Conservation (phyloP, 2,888 invertebrate genomes). For the Troilus luridus region DNA sequence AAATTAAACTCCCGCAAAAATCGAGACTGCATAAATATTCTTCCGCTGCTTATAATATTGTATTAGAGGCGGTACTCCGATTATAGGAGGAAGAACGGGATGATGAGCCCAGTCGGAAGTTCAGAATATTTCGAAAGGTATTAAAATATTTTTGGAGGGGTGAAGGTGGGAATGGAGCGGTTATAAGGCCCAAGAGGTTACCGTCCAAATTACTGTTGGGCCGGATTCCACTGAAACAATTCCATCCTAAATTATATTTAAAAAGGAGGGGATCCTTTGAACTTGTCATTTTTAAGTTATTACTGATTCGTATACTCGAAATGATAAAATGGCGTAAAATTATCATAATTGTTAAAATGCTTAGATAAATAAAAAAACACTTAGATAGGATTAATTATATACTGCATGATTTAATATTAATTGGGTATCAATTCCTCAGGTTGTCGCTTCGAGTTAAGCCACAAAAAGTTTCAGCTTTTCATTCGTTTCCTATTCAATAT, state of each 20-base stretch:
- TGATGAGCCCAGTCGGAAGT: neutral
- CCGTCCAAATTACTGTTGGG: conserved; percentile 21
- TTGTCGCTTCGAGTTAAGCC: too few relatives aligned
- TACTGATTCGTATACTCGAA: neutral
- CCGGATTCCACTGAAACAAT: conserved; percentile 15
- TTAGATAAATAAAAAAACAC: neutral
- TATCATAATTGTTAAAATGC: neutral
- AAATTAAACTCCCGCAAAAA: neutral
- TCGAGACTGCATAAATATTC: neutral
- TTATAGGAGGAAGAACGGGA: neutral
- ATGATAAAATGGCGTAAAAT: neutral
- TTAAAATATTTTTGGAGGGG: conserved; percentile 30
- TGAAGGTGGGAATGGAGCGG: neutral
- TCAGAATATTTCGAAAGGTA: conserved; percentile 42
- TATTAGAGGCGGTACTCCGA: neutral
- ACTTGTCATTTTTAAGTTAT: neutral
- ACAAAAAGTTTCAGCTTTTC: too few relatives aligned
- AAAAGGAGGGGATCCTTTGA: neutral
- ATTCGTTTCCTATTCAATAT: too few relatives aligned
- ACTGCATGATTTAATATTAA: too few relatives aligned
- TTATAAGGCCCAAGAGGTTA: neutral
- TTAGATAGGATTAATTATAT: too few relatives aligned
- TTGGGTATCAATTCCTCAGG: too few relatives aligned
- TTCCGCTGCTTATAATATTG: neutral
- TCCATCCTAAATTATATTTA: neutral